Conservation (phyloP, 2,888 invertebrate genomes). For the Spilarctia lutea region DNA sequence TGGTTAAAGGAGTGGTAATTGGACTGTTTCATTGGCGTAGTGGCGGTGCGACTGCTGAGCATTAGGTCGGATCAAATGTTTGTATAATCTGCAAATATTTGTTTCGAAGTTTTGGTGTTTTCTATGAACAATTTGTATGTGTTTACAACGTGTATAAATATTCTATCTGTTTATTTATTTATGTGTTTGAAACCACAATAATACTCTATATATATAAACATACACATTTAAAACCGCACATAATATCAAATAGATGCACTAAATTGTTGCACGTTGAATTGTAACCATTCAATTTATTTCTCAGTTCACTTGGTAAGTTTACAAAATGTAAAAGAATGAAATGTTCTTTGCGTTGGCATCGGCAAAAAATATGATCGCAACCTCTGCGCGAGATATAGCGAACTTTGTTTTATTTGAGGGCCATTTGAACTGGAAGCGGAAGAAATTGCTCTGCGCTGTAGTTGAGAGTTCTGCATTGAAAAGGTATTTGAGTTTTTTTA, state of each 20-base stretch:
- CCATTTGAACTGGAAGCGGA: conserved; percentile 22
- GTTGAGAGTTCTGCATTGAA: conserved; percentile 4
- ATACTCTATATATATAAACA: no score
- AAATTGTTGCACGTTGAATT: neutral
- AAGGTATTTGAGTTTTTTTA: neutral
- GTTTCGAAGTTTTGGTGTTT: no score
- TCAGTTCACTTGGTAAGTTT: conserved; percentile 4
- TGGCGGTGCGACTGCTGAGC: no score
- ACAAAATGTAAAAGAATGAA: conserved; percentile 8
- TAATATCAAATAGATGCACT: neutral
- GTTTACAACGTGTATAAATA: no score
- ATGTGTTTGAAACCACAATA: no score
- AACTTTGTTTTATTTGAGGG: conserved; percentile 31
- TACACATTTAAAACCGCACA: no score
- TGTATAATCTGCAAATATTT: no score
- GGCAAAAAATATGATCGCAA: conserved; percentile 24
- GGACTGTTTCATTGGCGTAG: no score
- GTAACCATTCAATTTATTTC: conserved; percentile 8
- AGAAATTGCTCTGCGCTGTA: conserved; percentile 12
- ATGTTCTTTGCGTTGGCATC: conserved; percentile 6
- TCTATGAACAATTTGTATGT: no score
- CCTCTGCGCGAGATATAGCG: conserved; percentile 12
- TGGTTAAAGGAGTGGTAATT: no score
- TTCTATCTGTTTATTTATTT: no score
- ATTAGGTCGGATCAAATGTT: no score